Evolutionary conservation across 2,888 invertebrate genomes (phyloP).

Genomic region (Gastrophysa polygoni): DNA sequence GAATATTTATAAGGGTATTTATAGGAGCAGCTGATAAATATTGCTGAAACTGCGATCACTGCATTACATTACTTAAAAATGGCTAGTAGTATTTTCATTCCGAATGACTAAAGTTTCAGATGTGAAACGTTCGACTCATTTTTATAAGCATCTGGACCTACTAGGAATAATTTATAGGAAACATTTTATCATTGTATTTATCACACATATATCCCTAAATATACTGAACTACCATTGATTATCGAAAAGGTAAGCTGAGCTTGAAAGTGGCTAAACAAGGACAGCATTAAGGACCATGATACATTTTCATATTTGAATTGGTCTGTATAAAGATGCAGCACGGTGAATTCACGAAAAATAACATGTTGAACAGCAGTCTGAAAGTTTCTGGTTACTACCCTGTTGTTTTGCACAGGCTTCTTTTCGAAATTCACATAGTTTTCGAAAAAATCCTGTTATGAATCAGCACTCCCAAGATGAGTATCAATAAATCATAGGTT

Average conservation of each 20-base stretch:
- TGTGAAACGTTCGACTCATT: constrained; percentile 18
- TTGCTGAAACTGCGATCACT: too few relatives aligned
- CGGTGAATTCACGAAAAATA: constrained; percentile 27
- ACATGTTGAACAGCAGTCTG: constrained; percentile 27
- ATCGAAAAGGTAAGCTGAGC: constrained; percentile 45
- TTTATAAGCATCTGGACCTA: constrained; percentile 24
- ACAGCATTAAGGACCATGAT: constrained; percentile 41
- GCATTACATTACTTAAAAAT: too few relatives aligned
- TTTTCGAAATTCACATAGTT: constrained; percentile 16
- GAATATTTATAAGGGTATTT: too few relatives aligned
- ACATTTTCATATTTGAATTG: constrained; percentile 38
- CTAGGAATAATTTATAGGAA: constrained; percentile 27
- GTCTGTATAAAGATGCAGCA: constrained; percentile 35
- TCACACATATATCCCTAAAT: constrained; percentile 37
- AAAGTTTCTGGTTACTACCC: constrained; percentile 50
- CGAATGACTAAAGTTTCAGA: constrained; percentile 11
- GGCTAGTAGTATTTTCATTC: too few relatives aligned
- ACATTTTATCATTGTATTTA: constrained; percentile 23
- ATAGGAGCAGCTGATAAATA: too few relatives aligned
- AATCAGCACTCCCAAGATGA: constrained; percentile 8
- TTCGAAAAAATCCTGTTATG: background rate
- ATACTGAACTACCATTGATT: constrained; percentile 40
- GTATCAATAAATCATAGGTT: background rate
- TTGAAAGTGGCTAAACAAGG: constrained; percentile 47
- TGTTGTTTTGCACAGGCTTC: constrained; percentile 45